A percentile compares a stretch with the other conserved stretches of the same genome.
phyloP scores from a whole-genome alignment of 2,797 vertebrate genomes.

The Schizopygopsis pylzovi region DNA sequence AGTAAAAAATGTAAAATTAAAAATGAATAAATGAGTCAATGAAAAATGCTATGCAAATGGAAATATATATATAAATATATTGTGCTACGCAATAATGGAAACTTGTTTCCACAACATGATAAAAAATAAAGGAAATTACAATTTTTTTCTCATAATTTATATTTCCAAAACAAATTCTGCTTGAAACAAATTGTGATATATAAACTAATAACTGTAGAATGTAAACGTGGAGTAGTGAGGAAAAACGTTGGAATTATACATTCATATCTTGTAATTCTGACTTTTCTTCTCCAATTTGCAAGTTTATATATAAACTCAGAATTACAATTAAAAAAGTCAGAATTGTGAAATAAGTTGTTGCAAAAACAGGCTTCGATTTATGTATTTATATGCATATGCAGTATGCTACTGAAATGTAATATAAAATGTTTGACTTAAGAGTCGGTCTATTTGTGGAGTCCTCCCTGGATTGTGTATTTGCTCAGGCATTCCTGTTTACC shows the following conservation, averaged over 20 bases:
- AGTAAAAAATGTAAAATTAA: neutral
- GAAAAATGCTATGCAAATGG: neutral
- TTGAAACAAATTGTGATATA: neutral
- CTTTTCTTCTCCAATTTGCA: too few species aligned
- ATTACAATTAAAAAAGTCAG: neutral
- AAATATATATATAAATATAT: neutral
- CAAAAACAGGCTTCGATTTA: neutral
- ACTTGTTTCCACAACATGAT: neutral
- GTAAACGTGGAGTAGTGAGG: neutral
- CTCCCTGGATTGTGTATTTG: conserved; percentile 47
- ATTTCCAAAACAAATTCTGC: too few species aligned
- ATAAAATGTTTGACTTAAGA: neutral
- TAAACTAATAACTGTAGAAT: neutral
- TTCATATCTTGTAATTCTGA: too few species aligned
- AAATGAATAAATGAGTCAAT: neutral
- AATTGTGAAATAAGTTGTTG: neutral
- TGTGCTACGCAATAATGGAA: neutral
- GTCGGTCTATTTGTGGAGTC: neutral
- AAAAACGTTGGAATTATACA: too few species aligned
- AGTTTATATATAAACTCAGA: too few species aligned
- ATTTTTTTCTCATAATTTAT: too few species aligned
- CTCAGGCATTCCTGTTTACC: conserved; percentile 59
- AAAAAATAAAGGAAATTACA: neutral
- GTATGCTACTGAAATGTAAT: neutral
- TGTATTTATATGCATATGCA: neutral